Evolutionary conservation across 2,888 invertebrate species (phyloP).

Genomic region (Tetramorium bicarinatum): DNA sequence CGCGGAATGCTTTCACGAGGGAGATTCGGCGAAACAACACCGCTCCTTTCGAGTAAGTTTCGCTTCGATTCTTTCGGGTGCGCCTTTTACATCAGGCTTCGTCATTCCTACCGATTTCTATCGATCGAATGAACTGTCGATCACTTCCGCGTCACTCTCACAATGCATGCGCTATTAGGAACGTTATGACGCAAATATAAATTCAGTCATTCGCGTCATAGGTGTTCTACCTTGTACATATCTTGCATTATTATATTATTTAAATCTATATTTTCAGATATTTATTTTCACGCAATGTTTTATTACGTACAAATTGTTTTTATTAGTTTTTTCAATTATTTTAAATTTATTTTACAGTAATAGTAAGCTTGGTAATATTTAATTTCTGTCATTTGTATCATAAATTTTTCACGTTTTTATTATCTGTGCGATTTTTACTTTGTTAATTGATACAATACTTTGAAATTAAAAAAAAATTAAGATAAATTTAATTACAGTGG

Average conservation of each 20-base stretch:
- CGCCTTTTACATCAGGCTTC: not conserved
- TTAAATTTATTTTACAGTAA: not conserved
- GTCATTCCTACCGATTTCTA: not conserved
- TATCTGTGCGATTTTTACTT: not conserved
- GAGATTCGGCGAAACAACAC: conserved; percentile 56
- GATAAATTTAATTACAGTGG: accelerated
- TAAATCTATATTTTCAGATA: not conserved
- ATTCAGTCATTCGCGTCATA: not conserved
- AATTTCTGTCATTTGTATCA: not conserved
- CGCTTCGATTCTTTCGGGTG: not conserved
- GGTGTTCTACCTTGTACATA: too few relatives aligned
- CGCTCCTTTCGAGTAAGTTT: conserved; percentile 71
- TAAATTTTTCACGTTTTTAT: not conserved
- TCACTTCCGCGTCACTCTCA: not conserved
- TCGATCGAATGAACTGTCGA: not conserved
- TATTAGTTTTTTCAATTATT: not conserved
- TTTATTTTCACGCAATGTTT: not conserved
- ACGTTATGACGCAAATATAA: not conserved
- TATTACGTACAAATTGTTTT: not conserved
- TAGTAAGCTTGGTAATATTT: not conserved
- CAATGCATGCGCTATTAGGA: not conserved
- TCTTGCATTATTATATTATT: not conserved
- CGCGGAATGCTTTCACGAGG: conserved; percentile 61
- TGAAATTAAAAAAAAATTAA: not conserved
- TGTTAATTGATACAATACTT: not conserved